Percentiles rank a stretch among this genome's conserved stretches.
These are phyloP conservation scores for Phrynosoma platyrhinos DNA, from an alignment of 2,113 vertebrate genomes.

Conservation along the genomic window DNA sequence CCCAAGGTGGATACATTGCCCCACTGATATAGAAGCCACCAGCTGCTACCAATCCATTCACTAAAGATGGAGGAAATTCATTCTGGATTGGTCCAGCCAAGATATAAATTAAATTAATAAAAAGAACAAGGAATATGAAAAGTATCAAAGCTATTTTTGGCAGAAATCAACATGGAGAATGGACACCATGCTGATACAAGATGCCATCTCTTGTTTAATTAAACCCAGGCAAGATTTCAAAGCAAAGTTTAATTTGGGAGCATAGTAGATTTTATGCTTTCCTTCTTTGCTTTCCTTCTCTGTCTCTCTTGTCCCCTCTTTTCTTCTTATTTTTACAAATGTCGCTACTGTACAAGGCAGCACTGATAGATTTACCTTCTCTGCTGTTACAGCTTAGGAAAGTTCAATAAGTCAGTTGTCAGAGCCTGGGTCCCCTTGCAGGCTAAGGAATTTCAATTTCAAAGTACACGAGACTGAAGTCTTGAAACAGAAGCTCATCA, in stretches of 20 bases:
- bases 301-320: no score
- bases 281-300: background rate
- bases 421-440: slow-evolving; percentile 62
- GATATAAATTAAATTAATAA: background rate
- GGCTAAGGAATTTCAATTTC: slow-evolving; percentile 79
- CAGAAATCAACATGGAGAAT: background rate
- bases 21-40: no score
- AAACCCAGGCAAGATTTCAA: slow-evolving; percentile 42
- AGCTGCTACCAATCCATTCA: no score
- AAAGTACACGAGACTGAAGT: slow-evolving; percentile 75
- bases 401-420: slow-evolving; percentile 79
- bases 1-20: no score
- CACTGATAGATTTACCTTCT: slow-evolving; percentile 66
- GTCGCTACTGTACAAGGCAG: slow-evolving; percentile 30
- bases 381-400: slow-evolving; percentile 63
- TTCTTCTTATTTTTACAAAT: slow-evolving; percentile 27
- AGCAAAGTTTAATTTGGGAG: background rate
- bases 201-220: slow-evolving; percentile 10
- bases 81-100: no score
- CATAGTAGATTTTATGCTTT: background rate
- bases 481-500: slow-evolving; percentile 79
- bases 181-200: no score
- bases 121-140: background rate
- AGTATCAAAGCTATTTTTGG: background rate
- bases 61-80: no score